Evolutionary conservation across 2,888 invertebrate species (phyloP).

Genomic region (Philonicus albiceps): DNA sequence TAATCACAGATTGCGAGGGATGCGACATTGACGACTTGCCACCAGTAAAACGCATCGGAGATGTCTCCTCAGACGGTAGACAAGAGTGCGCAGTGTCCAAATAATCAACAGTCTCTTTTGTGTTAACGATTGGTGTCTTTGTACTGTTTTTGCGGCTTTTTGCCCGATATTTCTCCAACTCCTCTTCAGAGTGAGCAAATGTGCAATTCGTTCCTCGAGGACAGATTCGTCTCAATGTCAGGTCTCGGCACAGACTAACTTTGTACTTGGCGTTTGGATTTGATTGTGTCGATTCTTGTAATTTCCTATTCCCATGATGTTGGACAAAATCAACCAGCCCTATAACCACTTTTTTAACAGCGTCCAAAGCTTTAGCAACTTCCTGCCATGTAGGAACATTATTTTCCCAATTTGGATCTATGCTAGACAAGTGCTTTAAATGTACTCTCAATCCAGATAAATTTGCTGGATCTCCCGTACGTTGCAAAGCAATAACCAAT

Average conservation of each 20-base stretch:
- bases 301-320: constrained; percentile 75
- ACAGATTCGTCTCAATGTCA: constrained; percentile 80
- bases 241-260: constrained; percentile 89
- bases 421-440: constrained; percentile 83
- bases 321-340: constrained; percentile 81
- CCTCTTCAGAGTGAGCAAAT: constrained; percentile 91
- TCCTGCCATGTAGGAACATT: constrained; percentile 71
- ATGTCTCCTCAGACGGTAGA: constrained; percentile 54
- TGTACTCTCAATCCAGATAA: constrained; percentile 79
- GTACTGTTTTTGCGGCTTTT: constrained; percentile 69
- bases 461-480: constrained; percentile 85
- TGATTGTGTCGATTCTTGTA: constrained; percentile 67
- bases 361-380: constrained; percentile 72
- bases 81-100: constrained; percentile 50
- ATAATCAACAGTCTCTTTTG: constrained; percentile 53
- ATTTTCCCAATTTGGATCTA: constrained; percentile 84
- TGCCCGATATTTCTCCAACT: constrained; percentile 80
- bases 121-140: constrained; percentile 53
- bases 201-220: constrained; percentile 88
- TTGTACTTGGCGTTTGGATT: constrained; percentile 80
- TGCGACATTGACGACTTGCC: constrained; percentile 40
- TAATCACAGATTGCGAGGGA: constrained; percentile 49
- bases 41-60: constrained; percentile 56
- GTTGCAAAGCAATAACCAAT: constrained; percentile 86
- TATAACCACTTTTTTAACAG: constrained; percentile 75